Base-by-base conservation (phyloP, 2,888 invertebrate genomes). In the Drosophila neotestacea region DNA sequence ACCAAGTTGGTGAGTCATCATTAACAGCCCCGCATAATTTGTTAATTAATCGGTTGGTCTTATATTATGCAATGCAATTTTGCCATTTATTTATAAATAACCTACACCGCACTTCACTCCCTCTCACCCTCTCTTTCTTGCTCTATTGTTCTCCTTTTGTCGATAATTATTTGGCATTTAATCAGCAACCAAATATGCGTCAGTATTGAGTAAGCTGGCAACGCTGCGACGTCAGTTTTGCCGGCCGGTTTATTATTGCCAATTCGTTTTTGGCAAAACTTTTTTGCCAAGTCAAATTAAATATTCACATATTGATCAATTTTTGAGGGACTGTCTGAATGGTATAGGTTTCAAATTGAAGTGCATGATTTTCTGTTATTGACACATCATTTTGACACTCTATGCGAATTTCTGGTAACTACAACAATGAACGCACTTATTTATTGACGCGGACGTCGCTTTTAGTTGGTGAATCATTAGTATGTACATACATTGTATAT, bases 351-450 rank as follows among this genome's bases (percentile, higher is more conserved):
- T 60, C 52, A 44, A 22, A 71, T 62, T 71, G 59, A 63, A 79
- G 67, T 74, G 65, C 56, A 58, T 67, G 58, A 59, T 62, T 73
- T 67, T 61, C 71, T 62, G 55, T 70, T 83, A 83, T 85, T 83
- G 73, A 78, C 81, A 77, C 80, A 77, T 78, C 74, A 73, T 73
- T 85, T 85, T 80, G 78, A 68, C 81, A 76, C 81, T 70, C 16
- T 34, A 68, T 51, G 44, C 52, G 59, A 68, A 48, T 32, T 36
- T 58, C 36, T 52, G 22, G 30, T 58, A 48, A 52, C 42, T 27
- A 50, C 28, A 68, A 78, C 64, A 76, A 65, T 65, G 55, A 38
- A 56, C 51, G 55, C 47, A 56, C 59, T 69, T 62, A 62, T 69
- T 76, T 70, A 69, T 65, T 73, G 61, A 73, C 51, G 41, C 38